phyloP scores from a whole-genome alignment of 2,797 vertebrate species.

The Tamandua tetradactyla region DNA sequence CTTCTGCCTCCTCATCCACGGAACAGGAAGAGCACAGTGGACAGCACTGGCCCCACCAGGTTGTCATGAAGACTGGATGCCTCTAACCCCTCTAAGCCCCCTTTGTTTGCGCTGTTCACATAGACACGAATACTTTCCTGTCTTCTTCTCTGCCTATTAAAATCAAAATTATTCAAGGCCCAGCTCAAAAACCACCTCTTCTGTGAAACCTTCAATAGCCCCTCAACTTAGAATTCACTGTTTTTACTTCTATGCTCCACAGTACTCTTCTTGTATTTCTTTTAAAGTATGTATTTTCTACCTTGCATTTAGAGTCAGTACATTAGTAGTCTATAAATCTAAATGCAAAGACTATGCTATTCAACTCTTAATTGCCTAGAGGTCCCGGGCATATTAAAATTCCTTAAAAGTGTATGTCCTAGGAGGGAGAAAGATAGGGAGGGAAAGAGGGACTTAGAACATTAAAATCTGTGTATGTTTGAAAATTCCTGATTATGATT shows the following conservation, averaged over 20 bases:
- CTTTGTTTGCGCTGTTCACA: background rate
- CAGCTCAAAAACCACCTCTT: constrained; percentile 32
- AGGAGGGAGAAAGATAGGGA: constrained; percentile 35
- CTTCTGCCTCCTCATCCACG: background rate
- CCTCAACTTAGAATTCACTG: background rate
- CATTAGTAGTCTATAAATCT: constrained; percentile 52
- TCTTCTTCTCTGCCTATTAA: background rate
- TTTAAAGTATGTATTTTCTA: constrained; percentile 10
- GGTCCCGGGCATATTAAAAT: constrained; percentile 54
- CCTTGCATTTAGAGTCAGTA: constrained; percentile 17
- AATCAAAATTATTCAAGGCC: background rate
- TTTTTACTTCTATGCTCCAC: background rate
- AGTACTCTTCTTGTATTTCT: background rate
- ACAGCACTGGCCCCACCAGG: background rate
- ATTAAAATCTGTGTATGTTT: constrained; percentile 56
- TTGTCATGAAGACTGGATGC: background rate
- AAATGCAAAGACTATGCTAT: constrained; percentile 33
- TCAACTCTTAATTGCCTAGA: constrained; percentile 55
- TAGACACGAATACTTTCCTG: background rate
- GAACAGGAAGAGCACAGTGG: background rate
- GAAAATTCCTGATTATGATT: constrained; percentile 48
- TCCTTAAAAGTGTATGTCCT: constrained; percentile 53
- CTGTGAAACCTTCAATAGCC: background rate
- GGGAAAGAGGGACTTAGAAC: constrained; percentile 40
- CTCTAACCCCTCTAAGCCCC: background rate